Evolutionary conservation across 2,113 vertebrate genomes (phyloP).

Genomic region (Pavo muticus): DNA sequence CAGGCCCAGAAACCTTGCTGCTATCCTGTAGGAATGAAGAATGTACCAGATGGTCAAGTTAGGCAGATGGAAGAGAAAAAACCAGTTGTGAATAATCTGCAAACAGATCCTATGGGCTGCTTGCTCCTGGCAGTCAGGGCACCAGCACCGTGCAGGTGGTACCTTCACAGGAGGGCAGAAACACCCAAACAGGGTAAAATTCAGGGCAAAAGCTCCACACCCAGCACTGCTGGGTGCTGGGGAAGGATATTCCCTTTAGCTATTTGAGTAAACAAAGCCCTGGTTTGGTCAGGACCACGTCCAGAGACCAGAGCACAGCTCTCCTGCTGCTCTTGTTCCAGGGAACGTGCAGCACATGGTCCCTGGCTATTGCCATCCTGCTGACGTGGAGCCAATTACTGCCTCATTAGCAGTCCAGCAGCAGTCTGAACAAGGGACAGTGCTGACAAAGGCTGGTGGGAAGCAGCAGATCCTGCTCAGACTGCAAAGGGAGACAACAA

Average conservation of each 20-base stretch:
- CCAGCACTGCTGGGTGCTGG: accelerated
- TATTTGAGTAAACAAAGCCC: neutral
- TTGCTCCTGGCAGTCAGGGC: neutral
- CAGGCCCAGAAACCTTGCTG: neutral
- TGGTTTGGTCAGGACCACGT: neutral
- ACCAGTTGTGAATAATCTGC: neutral
- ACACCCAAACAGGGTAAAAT: neutral
- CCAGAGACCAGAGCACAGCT: neutral
- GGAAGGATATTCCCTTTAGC: neutral
- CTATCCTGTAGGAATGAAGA: neutral
- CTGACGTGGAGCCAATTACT: neutral
- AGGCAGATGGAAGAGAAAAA: conserved; percentile 2
- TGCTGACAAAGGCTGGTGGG: neutral
- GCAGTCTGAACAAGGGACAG: neutral
- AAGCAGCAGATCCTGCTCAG: neutral
- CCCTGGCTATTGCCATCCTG: neutral
- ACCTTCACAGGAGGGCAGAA: neutral
- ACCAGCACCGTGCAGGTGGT: neutral
- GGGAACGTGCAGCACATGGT: neutral
- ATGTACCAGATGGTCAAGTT: neutral
- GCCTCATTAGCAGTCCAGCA: neutral
- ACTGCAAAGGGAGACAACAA: neutral
- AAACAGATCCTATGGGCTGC: neutral
- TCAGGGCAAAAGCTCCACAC: neutral
- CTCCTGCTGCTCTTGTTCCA: neutral